These are phyloP conservation scores for Tenthredo mesomela DNA, from an alignment of 2,888 invertebrate species.

Conservation along the genomic window DNA sequence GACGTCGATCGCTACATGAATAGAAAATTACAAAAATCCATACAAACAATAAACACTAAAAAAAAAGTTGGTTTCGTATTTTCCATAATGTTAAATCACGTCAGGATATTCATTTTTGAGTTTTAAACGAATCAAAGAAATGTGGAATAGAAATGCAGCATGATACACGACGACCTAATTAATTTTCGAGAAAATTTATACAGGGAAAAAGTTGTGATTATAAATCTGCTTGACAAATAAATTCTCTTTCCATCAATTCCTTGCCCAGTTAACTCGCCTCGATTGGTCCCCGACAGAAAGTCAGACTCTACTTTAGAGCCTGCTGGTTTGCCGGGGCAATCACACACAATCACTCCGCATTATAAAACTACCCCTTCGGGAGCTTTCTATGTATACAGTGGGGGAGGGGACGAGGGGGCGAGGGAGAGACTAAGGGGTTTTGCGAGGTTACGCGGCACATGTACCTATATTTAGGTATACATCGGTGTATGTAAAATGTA, in stretches of 20 bases:
- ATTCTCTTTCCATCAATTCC: not conserved
- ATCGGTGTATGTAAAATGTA: constrained; percentile 55
- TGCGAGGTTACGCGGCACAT: constrained; percentile 37
- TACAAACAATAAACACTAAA: not conserved
- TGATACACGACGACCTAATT: not conserved
- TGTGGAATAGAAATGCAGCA: not conserved
- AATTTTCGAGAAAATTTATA: not conserved
- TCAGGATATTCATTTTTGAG: not conserved
- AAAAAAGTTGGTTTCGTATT: not conserved
- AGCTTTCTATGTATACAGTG: constrained; percentile 54
- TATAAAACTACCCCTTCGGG: constrained; percentile 72
- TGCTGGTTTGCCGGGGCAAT: constrained; percentile 64
- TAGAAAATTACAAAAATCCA: not conserved
- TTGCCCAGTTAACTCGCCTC: constrained; percentile 22
- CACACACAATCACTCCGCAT: constrained; percentile 72
- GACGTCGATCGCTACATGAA: not conserved
- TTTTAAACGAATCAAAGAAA: not conserved
- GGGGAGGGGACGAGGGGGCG: constrained; percentile 56
- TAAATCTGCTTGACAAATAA: not conserved
- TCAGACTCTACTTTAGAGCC: constrained; percentile 36
- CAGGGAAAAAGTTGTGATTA: not conserved
- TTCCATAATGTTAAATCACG: not conserved
- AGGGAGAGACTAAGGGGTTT: constrained; percentile 62
- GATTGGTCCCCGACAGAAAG: constrained; percentile 38
- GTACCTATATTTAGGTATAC: not conserved